Base-by-base conservation (phyloP, 2,113 vertebrate genomes). In the Chaenocephalus aceratus region DNA sequence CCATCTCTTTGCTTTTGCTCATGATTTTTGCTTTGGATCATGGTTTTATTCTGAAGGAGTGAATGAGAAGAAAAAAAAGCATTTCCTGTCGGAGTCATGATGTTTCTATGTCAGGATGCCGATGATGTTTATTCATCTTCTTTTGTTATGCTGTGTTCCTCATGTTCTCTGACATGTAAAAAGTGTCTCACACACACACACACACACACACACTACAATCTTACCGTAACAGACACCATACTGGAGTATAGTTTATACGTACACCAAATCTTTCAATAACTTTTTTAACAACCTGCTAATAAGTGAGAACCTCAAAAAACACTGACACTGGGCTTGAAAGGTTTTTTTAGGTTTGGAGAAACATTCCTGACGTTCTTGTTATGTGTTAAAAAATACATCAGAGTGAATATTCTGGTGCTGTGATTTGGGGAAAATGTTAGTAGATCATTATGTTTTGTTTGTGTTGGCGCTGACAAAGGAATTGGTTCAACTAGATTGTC, bases 11-110 rank as follows among this genome's bases (percentile, higher is more conserved):
- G 14, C 30, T 75, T 83, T 62, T 49, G 46, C 66, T 14, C 56
- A 46, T 79, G 3, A 30, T 30, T 30, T 30, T 83, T 77, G 14
- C 34, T 72, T 83, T 63, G 49, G 48, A 66, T 14, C 57, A 46
- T 79, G 3, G 11, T 86, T 84, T 79, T 68, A 77, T 62, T 61
- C 6, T 61, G 57, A 67, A 70, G 26, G 76, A 58, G 15, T 67
- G 72, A 74, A 66, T 82, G 79, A 11, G 75, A 78, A 74, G 11
- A 36, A 45, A 75, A 78, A 74, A 11, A 45, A 45, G 67, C 66
- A 41, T 49, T 61, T 67, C 48, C 26, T 36, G 26, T 46, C 5
- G 1, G 7, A 48, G 65, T 45, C 5, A 0, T 10, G 18, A 66
- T 45, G 44, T 68, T 66, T 53, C 30, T 21, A 1, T 65, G 73